Evolutionary conservation across 2,797 vertebrate genomes (phyloP).

Genomic region (Tolypeutes matacus): DNA sequence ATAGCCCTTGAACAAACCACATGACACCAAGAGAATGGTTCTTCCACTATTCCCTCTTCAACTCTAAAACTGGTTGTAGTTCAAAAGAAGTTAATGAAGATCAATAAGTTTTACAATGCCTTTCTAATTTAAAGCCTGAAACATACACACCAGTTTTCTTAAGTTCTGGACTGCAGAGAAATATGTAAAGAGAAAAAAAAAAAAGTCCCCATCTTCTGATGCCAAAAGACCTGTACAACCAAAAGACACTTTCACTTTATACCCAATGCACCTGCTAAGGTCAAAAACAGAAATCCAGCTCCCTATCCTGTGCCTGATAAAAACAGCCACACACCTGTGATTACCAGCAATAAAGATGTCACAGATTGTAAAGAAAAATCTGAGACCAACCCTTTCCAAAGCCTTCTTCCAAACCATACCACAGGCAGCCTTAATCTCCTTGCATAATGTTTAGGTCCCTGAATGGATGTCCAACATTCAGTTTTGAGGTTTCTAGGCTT

Average conservation of each 20-base stretch:
- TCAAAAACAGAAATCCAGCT: slow-evolving; percentile 57
- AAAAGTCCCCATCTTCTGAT: slow-evolving; percentile 32
- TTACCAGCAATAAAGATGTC: slow-evolving; percentile 61
- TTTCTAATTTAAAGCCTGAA: slow-evolving; percentile 40
- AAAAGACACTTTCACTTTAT: slow-evolving; percentile 59
- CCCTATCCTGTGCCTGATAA: background rate
- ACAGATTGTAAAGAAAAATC: slow-evolving; percentile 31
- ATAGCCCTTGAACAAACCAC: background rate
- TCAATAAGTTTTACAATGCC: background rate
- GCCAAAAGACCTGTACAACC: slow-evolving; percentile 33
- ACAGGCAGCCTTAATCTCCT: background rate
- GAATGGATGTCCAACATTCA: background rate
- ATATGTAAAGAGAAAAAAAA: slow-evolving; percentile 47
- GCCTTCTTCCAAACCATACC: slow-evolving; percentile 11
- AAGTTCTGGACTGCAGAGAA: slow-evolving; percentile 22
- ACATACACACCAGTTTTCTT: background rate
- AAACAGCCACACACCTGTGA: slow-evolving; percentile 45
- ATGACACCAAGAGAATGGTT: background rate
- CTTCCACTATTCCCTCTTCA: background rate
- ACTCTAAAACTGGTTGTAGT: background rate
- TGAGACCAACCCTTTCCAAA: slow-evolving; percentile 17
- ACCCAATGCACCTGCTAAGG: slow-evolving; percentile 67
- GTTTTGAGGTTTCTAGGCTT: background rate
- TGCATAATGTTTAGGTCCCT: background rate
- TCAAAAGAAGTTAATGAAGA: slow-evolving; percentile 48